Base-by-base conservation (phyloP, 2,888 invertebrate genomes). In the Thymelicus acteon region DNA sequence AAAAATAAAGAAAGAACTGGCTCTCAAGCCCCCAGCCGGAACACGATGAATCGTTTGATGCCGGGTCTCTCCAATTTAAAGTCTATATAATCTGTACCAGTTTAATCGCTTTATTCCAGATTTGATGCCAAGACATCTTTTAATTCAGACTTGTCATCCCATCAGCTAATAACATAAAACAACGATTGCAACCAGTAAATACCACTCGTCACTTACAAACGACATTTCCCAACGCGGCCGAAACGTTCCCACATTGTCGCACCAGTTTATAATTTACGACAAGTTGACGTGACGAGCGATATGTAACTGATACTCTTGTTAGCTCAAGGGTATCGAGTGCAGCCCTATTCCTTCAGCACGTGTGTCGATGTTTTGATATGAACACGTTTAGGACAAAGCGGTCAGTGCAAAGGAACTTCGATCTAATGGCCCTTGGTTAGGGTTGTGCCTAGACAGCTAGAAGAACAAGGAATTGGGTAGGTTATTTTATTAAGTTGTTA, bases 281-380 rank as follows among this genome's bases (percentile, higher is more conserved):
- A 47, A 40, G 68, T 12, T 39, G 68, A 63, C 62, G 57, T 69
- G 68, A 62, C 47, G 47, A 63, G 62, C 58, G 68, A 62, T 49
- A 61, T 67, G 74, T 72, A 74, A 74, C 60, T 60, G 73, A 74
- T 73, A 73, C 62, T 10, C 62, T 52, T 72, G 65, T 54, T 12
- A 49, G 24, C 24, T 72, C 71, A 72, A 69, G 52, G 15, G 64
- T 70, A 70, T 72, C 72, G 40, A 0, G 48, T 69, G 63, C 31
- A 65, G 48, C 68, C 74, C 74, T 54, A 68, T 58, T 63, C 60
- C 58, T 39, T 39, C 44, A 65, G 37, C 67, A 48, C 54, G 15
- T 57, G 52, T 67, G 57, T 69, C 60, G 57, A 57, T 57, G 31
- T 57, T 57, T 57, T 24, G 12, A 57, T 44, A 44, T 12, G 12